Evolutionary conservation across 2,113 vertebrate species (phyloP).

Genomic region (Gorsachius goisagi): DNA sequence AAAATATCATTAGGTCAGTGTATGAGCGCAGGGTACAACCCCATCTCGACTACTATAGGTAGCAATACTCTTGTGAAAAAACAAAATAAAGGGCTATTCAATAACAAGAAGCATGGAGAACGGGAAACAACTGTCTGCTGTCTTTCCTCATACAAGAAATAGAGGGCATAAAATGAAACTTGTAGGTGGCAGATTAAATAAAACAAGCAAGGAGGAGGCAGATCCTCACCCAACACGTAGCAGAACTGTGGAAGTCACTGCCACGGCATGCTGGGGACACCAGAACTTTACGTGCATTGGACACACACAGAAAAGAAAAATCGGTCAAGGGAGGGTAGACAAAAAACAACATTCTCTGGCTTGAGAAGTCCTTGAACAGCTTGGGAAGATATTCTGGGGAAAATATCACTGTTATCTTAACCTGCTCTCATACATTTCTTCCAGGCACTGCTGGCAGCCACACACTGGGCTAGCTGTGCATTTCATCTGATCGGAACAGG

Average conservation of each 20-base stretch:
- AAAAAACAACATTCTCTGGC: not conserved
- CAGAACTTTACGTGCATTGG: not conserved
- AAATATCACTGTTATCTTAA: not conserved
- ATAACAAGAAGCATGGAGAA: conserved; percentile 23
- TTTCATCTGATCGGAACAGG: not conserved
- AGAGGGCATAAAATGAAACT: conserved; percentile 24
- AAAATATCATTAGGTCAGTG: not conserved
- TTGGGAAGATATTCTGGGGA: not conserved
- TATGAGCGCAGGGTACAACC: not conserved
- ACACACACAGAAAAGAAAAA: not conserved
- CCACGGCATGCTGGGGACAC: not conserved
- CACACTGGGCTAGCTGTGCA: not conserved
- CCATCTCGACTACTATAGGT: not conserved
- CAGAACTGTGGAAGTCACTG: not conserved
- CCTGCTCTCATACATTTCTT: not conserved
- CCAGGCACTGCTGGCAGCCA: not conserved
- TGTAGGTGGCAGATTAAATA: conserved; percentile 33
- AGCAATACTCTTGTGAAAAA: not conserved
- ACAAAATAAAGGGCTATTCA: conserved; percentile 8
- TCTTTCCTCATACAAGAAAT: conserved; percentile 19
- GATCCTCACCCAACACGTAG: not conserved
- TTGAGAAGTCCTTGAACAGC: not conserved
- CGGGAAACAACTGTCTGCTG: not conserved
- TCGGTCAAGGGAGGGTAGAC: not conserved
- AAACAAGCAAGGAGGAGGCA: not conserved